Evolutionary conservation across 92 coral and sea anemone species (phyloP).

Genomic region (Bergia puertoricense): DNA sequence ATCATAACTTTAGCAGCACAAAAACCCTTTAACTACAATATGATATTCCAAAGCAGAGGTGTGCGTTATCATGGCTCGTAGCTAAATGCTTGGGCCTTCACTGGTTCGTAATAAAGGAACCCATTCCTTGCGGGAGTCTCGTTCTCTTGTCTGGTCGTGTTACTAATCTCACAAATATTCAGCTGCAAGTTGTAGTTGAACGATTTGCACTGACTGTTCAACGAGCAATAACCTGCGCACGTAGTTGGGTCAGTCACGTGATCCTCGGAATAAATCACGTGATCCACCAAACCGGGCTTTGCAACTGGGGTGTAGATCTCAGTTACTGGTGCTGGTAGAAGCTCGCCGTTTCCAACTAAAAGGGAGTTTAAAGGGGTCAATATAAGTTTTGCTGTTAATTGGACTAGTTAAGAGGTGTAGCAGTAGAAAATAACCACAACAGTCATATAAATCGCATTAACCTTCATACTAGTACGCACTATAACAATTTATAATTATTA

Average conservation of each 20-base stretch:
- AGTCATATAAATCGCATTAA: too few species aligned
- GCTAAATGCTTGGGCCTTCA: not conserved
- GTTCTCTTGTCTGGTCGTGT: conserved; percentile 12
- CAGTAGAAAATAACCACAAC: too few species aligned
- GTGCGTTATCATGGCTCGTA: not conserved
- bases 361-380: too few species aligned
- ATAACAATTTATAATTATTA: too few species aligned
- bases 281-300: not conserved
- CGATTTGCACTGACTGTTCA: not conserved
- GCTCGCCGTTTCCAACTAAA: too few species aligned
- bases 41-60: too few species aligned
- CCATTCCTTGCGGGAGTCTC: not conserved
- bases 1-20: too few species aligned
- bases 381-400: too few species aligned
- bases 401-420: too few species aligned
- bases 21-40: too few species aligned
- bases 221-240: conserved; percentile 22
- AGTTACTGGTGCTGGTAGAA: not conserved
- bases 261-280: conserved; percentile 16
- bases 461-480: too few species aligned
- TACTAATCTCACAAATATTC: conserved; percentile 15
- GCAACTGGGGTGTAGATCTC: not conserved
- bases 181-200: not conserved
- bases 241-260: conserved; percentile 13
- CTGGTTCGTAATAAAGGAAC: conserved; percentile 17